Percentiles rank a stretch among this genome's conserved stretches.
Conservation (phyloP, 2,888 invertebrate genomes). For the Perdita meconis region DNA sequence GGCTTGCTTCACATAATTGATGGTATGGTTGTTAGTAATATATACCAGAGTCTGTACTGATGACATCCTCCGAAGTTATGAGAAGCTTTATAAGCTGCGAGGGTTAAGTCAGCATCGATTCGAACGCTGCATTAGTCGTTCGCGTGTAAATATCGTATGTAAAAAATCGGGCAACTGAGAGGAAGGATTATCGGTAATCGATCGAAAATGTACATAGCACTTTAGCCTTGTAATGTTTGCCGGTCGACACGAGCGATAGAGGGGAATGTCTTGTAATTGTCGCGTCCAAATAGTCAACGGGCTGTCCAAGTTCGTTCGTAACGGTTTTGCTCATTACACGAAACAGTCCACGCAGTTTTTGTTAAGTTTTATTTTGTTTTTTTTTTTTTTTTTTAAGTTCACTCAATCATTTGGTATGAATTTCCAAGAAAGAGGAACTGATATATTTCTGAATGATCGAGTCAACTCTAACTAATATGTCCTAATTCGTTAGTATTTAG, state of each 20-base stretch:
- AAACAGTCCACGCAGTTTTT: conserved; percentile 45
- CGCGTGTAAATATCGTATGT: conserved; percentile 64
- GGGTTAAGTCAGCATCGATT: background rate
- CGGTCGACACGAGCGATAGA: conserved; percentile 31
- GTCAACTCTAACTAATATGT: conserved; percentile 68
- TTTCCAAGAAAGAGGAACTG: conserved; percentile 46
- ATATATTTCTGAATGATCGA: conserved; percentile 64
- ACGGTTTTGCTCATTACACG: conserved; percentile 65
- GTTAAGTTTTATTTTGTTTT: conserved; percentile 56
- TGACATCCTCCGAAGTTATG: background rate
- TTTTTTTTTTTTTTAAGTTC: conserved; percentile 40
- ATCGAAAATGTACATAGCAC: conserved; percentile 57
- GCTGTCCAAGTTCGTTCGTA: conserved; percentile 45
- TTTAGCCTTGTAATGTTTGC: conserved; percentile 25
- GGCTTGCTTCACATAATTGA: background rate
- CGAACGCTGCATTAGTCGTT: conserved; percentile 13
- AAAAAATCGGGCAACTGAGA: conserved; percentile 45
- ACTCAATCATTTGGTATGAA: conserved; percentile 47
- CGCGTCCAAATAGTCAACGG: conserved; percentile 55
- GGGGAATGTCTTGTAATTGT: conserved; percentile 31
- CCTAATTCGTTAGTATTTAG: conserved; percentile 76
- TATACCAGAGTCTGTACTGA: background rate
- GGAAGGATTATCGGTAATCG: conserved; percentile 27
- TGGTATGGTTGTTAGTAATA: background rate
- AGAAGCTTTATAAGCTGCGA: no score